These are phyloP conservation scores for Heliocidaris erythrogramma DNA, from an alignment of 35 echinoderm and acorn worm genomes.

Conservation along the genomic window DNA sequence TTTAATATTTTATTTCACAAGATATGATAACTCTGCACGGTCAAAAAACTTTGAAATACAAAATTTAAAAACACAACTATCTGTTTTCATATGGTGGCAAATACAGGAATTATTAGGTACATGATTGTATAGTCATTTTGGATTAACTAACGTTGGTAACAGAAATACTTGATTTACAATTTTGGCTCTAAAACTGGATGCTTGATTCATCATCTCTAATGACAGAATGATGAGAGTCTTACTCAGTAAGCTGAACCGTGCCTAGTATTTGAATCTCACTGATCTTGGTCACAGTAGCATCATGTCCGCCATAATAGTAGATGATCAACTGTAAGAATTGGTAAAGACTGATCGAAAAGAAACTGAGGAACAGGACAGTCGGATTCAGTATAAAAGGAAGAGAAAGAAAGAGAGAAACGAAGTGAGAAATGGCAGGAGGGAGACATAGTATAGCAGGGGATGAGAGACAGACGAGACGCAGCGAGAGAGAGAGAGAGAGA, in stretches of 20 bases:
- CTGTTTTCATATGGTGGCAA: no score
- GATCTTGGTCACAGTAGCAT: slow-evolving; percentile 37
- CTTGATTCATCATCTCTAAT: neutral
- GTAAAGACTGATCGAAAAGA: slow-evolving; percentile 66
- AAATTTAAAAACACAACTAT: no score
- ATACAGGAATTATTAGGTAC: no score
- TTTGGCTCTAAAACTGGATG: neutral
- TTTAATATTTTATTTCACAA: no score
- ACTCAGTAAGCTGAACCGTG: neutral
- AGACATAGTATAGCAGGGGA: neutral
- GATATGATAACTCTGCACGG: no score
- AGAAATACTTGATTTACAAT: neutral
- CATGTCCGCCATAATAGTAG: slow-evolving; percentile 65
- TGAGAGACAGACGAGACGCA: neutral
- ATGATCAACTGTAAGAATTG: slow-evolving; percentile 65
- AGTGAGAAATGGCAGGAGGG: neutral
- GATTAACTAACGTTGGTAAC: neutral
- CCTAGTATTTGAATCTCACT: slow-evolving; percentile 29
- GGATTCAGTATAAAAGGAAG: neutral
- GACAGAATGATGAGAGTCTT: neutral
- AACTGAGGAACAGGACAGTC: slow-evolving; percentile 29
- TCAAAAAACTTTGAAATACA: no score
- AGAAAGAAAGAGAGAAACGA: neutral
- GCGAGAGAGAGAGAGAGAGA: neutral
- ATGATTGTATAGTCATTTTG: no score